Conservation (phyloP, 1,140 invertebrate genomes). For the Asbolus verrucosus region DNA sequence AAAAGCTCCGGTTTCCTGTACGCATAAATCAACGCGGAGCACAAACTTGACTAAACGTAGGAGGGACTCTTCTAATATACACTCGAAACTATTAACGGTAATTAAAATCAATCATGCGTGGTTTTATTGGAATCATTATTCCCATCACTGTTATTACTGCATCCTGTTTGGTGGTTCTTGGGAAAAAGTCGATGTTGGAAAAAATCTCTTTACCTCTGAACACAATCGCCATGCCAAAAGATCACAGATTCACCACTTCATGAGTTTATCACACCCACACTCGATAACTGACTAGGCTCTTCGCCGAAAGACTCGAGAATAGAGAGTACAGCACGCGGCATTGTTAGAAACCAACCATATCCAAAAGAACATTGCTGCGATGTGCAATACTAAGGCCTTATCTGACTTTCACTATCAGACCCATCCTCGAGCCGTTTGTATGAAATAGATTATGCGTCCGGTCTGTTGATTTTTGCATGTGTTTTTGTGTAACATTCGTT, state of each 20-base stretch:
- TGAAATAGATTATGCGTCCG: slow-evolving; percentile 44
- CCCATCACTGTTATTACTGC: too few relatives aligned
- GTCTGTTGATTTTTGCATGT: slow-evolving; percentile 33
- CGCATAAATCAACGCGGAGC: too few relatives aligned
- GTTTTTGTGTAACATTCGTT: slow-evolving; percentile 18
- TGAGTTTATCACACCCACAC: neutral
- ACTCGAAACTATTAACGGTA: too few relatives aligned
- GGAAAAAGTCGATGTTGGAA: slow-evolving; percentile 5
- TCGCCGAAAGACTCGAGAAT: slow-evolving; percentile 49
- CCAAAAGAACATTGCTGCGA: slow-evolving; percentile 44
- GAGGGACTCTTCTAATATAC: too few relatives aligned
- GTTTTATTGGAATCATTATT: too few relatives aligned
- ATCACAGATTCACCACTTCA: too few relatives aligned
- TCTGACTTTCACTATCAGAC: slow-evolving; percentile 60
- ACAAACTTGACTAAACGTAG: too few relatives aligned
- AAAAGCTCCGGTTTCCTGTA: too few relatives aligned
- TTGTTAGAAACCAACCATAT: slow-evolving; percentile 61
- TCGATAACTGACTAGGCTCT: slow-evolving; percentile 4
- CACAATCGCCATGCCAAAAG: neutral
- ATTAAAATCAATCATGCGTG: too few relatives aligned
- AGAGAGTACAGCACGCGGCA: too few relatives aligned
- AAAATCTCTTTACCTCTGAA: slow-evolving; percentile 9
- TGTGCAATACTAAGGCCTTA: slow-evolving; percentile 55
- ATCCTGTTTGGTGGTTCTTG: too few relatives aligned
- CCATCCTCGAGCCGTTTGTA: slow-evolving; percentile 56